Evolutionary conservation across 2,888 invertebrate species (phyloP).

Genomic region (Drosophila robusta): DNA sequence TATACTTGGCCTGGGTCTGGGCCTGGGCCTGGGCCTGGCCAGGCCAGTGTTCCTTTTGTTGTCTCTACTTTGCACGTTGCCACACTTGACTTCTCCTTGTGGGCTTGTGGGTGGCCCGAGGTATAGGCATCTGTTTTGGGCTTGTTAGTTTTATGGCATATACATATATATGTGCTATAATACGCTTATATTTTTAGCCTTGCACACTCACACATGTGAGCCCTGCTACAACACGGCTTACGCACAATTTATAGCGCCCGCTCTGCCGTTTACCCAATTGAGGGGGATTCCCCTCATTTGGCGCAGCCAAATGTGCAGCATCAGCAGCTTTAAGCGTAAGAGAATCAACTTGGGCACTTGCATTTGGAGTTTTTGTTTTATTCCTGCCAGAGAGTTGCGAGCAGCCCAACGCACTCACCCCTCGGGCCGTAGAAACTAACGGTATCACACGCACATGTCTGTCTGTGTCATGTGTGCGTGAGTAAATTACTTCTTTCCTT

Average conservation of each 20-base stretch:
- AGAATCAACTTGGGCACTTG: constrained; percentile 25
- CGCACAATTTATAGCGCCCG: constrained; percentile 21
- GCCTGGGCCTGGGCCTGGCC: constrained; percentile 8
- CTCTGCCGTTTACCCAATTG: background rate
- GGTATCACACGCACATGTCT: constrained; percentile 57
- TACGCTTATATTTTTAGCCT: constrained; percentile 44
- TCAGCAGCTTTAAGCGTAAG: constrained; percentile 2
- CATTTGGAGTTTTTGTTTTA: constrained; percentile 10
- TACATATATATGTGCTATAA: constrained; percentile 22
- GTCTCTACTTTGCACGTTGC: constrained; percentile 58
- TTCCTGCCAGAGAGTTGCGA: background rate
- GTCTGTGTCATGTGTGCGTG: constrained; percentile 32
- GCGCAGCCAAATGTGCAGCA: constrained; percentile 12
- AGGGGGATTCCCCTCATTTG: background rate
- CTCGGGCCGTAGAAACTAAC: constrained; percentile 17
- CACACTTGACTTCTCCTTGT: constrained; percentile 48
- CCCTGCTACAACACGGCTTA: constrained; percentile 8
- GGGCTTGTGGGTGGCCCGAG: constrained; percentile 9
- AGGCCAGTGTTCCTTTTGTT: constrained; percentile 38
- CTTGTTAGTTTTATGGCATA: constrained; percentile 29
- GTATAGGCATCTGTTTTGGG: constrained; percentile 22
- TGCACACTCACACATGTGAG: constrained; percentile 16
- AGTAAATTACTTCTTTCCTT: constrained; percentile 23
- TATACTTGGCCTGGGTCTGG: constrained; percentile 12
- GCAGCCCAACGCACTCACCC: constrained; percentile 11